A percentile compares a stretch with the other conserved stretches of the same genome.
These are phyloP conservation scores for Zygaena filipendulae DNA, from an alignment of 2,888 invertebrate species.

Conservation along the genomic window DNA sequence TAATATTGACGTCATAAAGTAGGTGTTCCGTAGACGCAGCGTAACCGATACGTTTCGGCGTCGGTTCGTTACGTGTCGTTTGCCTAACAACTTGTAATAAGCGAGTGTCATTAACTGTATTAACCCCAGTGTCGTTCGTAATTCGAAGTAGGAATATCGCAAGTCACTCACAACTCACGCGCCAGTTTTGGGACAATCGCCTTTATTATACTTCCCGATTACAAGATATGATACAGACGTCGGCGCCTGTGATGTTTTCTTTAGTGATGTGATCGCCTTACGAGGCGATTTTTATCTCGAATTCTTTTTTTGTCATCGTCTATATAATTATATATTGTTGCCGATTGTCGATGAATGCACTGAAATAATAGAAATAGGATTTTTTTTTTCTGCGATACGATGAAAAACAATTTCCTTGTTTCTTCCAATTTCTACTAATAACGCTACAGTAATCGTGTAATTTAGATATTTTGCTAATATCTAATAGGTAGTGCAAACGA, in stretches of 20 bases:
- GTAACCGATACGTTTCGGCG: constrained; percentile 53
- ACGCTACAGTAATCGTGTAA: no score
- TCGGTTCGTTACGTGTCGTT: constrained; percentile 60
- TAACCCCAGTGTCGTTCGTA: constrained; percentile 52
- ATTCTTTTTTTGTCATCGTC: no score
- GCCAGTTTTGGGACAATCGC: constrained; percentile 23
- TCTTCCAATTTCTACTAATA: no score
- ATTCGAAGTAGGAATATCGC: constrained; percentile 42
- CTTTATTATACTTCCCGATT: constrained; percentile 29
- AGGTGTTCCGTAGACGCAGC: constrained; percentile 47
- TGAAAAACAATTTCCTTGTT: no score
- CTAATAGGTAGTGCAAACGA: no score
- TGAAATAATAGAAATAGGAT: no score
- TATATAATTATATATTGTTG: no score
- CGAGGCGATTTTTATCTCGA: no score
- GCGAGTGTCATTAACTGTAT: constrained; percentile 57
- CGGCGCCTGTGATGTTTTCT: constrained; percentile 29
- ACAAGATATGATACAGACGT: constrained; percentile 27
- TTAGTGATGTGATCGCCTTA: no score
- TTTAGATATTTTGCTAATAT: no score
- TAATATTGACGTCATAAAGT: constrained; percentile 31
- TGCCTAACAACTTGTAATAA: constrained; percentile 59
- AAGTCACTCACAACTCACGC: constrained; percentile 36
- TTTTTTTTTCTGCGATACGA: no score
- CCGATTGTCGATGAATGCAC: no score